Evolutionary conservation across 2,888 invertebrate genomes (phyloP).

Genomic region (Catocala fraxini): DNA sequence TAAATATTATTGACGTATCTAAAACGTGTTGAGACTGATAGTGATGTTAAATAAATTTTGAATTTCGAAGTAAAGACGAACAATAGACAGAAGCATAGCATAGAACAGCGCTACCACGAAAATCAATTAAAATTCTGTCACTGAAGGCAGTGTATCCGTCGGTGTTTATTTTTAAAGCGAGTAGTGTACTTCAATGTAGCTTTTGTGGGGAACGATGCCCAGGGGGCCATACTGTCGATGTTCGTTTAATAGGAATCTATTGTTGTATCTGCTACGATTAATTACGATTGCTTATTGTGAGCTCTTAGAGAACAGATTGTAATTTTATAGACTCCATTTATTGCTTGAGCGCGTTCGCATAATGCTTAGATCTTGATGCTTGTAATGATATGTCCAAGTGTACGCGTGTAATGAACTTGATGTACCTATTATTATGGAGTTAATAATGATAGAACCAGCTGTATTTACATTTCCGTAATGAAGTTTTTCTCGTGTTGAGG

Average conservation of each 20-base stretch:
- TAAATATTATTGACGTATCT: neutral
- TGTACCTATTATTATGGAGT: too few species aligned
- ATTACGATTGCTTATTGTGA: constrained; percentile 53
- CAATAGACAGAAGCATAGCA: constrained; percentile 18
- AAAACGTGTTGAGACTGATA: constrained; percentile 15
- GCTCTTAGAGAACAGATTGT: constrained; percentile 31
- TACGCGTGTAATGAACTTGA: too few species aligned
- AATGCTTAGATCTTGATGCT: constrained; percentile 17
- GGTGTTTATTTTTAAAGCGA: constrained; percentile 68
- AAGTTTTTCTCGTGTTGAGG: too few species aligned
- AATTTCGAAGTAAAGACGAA: constrained; percentile 21
- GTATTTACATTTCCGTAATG: too few species aligned
- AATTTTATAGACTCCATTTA: constrained; percentile 31
- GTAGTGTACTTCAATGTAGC: constrained; percentile 41
- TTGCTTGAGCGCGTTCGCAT: constrained; percentile 16
- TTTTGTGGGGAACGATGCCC: constrained; percentile 66
- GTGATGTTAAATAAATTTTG: constrained; percentile 16
- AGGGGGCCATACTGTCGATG: constrained; percentile 64
- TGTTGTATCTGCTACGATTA: constrained; percentile 57
- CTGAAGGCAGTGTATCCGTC: constrained; percentile 49
- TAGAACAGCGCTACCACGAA: constrained; percentile 31
- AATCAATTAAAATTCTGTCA: constrained; percentile 67
- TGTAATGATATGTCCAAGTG: neutral
- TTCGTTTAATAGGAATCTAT: constrained; percentile 76
- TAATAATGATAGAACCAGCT: too few species aligned